Evolutionary conservation across 2,113 vertebrate genomes (phyloP), one percentile per base, ranked within the genome.

Genomic region (Vulpes ferrilata): DNA sequence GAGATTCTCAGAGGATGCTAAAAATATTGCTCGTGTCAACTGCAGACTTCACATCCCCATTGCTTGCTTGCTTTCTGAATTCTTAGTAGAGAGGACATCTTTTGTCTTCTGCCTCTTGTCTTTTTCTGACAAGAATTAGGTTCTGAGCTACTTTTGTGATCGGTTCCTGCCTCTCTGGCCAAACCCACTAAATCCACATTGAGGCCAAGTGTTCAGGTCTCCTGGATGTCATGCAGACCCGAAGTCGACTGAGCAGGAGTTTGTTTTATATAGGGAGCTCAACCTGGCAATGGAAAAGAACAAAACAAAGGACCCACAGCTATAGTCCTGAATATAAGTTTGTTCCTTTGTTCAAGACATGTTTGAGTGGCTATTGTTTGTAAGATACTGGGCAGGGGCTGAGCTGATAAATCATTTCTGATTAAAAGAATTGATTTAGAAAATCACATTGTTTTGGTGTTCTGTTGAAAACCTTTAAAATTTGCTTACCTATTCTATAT

Each of bases 361-460:
- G 65, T 48, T 53, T 55, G 43, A 79, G 27, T 43, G 35, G 62
- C 59, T 90, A 0, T 74, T 65, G 1, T 88, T 48, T 90, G 57
- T 69, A 1, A n/a, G 85, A 22, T 93, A n/a, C 32, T 12, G 83
- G n/a, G 43, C 53, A 79, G 71, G 23, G 51, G 13, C 51, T 86
- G 65, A 59, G 13, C 10, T 51, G 60, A 87, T 81, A 76, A 96
- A 69, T 93, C 78, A 67, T 74, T 83, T 57, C 60, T 7, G 23
- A 74, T 95, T 91, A 35, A 76, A 89, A 89, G 5, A 69, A 43
- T 9, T 71, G 30, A 91, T 65, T 96, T 55, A 91, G 87, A 89
- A 95, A 93, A 71, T 4, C 16, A 81, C 13, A 5, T 64, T 69
- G 55, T 82, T 81, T 71, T 78, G 13, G 27, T 71, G 90, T 90